Base-by-base conservation (phyloP, 1,140 invertebrate genomes). In the Micrasema longulum region DNA sequence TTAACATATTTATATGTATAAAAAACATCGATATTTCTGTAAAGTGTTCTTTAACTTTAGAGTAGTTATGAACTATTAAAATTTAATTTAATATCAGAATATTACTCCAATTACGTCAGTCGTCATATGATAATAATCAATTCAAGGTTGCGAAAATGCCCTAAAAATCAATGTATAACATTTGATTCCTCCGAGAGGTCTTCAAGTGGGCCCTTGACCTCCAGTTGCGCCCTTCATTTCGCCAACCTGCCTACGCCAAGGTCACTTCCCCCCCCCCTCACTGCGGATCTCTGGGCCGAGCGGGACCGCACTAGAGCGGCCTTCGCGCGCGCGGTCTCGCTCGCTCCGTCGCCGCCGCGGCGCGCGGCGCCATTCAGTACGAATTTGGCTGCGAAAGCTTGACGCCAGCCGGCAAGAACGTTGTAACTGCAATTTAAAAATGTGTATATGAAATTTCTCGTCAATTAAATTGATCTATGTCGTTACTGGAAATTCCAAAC, bases 241-340 rank as follows among this genome's bases (percentile, higher is more conserved):
- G 47, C 47, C 18, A 48, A 48, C 50, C 23, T 60, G 26, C 55
- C 16, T 16, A 14, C 14, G 14, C 55, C 31, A 60, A 31, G 55
- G 31, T 31, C n/a, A n/a, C 31, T 9, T 18, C n/a, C 55, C 50
- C 55, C 55, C 31, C 55, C 14, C 55, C 26, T 26, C 50, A 53
- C 18, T 53, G 50, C 50, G 50, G 50, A 53, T 12, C 50, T 53
- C 23, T 26, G 50, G 1, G 55, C n/a, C 31, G 55, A 60, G 55
- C n/a, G 35, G 38, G 55, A 60, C 14, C 31, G 55, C 31, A 16
- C 11, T 14, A 38, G 14, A 2, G 14, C 55, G 55, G n/a, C 55
- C 55, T 60, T 60, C 31, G 55, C 6, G n/a, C 14, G n/a, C 23
- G 20, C 23, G 12, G 10, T 53, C 50, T 53, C 50, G 23, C 50